A percentile compares a stretch with the other conserved stretches of the same genome.
These are phyloP conservation scores for Bovichtus diacanthus DNA, from an alignment of 2,797 vertebrate species.

Conservation along the genomic window DNA sequence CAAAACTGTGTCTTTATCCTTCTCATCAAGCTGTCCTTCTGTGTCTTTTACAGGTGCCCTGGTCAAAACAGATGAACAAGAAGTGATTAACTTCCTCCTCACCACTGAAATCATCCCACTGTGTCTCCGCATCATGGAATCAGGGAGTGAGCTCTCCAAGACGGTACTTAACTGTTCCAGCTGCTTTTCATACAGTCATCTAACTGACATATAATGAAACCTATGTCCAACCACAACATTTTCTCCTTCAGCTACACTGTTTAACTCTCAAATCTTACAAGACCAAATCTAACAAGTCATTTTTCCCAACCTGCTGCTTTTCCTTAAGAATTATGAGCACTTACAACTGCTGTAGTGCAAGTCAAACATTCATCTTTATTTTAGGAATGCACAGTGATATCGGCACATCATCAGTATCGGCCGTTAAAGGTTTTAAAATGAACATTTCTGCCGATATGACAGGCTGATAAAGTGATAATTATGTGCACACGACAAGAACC, in stretches of 20 bases:
- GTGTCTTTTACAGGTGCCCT: conserved; percentile 87
- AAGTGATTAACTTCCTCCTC: conserved; percentile 98
- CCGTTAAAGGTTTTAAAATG: too few species aligned
- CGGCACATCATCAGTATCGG: too few species aligned
- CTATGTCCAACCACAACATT: background rate
- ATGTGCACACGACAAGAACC: too few species aligned
- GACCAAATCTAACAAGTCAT: too few species aligned
- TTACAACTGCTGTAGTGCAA: background rate
- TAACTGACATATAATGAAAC: background rate
- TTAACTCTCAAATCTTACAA: background rate
- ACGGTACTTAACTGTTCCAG: conserved; percentile 83
- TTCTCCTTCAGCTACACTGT: background rate
- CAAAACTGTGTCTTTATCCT: background rate
- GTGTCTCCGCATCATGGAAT: conserved; percentile 98
- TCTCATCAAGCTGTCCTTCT: background rate
- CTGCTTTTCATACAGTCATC: background rate
- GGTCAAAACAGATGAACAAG: conserved; percentile 98
- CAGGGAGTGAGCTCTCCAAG: conserved; percentile 98
- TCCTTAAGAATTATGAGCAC: background rate
- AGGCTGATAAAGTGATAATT: too few species aligned
- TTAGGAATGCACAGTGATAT: too few species aligned
- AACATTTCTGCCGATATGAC: too few species aligned
- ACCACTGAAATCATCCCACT: conserved; percentile 98
- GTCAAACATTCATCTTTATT: background rate
- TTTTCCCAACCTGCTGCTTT: background rate